phyloP scores from a whole-genome alignment of 2,113 vertebrate genomes.

The Brachirus orientalis region DNA sequence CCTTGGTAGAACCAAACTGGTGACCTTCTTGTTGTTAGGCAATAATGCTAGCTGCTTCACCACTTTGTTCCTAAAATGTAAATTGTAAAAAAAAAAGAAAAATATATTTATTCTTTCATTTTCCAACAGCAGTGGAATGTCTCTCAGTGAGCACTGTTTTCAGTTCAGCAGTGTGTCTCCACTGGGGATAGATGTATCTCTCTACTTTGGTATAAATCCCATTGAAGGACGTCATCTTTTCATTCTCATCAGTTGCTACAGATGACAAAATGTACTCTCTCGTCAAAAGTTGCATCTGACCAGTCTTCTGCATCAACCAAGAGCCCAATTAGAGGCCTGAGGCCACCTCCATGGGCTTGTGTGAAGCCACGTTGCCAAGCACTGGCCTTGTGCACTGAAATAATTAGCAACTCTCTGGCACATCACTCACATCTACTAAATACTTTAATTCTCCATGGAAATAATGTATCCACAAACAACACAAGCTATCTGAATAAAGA shows the following conservation, averaged over 20 bases:
- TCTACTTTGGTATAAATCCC: not conserved
- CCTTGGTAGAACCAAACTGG: too few species aligned
- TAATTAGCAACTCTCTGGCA: conserved; percentile 74
- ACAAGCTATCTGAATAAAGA: conserved; percentile 24
- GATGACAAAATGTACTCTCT: conserved; percentile 59
- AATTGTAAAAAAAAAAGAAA: too few species aligned
- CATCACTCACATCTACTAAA: conserved; percentile 50
- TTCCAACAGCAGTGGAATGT: conserved; percentile 25
- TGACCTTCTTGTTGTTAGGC: too few species aligned
- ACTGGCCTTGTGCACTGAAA: conserved; percentile 71
- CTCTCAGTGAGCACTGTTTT: conserved; percentile 36
- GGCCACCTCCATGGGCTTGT: conserved; percentile 55
- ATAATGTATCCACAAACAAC: conserved; percentile 61
- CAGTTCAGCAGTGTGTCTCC: conserved; percentile 35
- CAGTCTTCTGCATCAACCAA: conserved; percentile 50
- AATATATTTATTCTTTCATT: conserved; percentile 28
- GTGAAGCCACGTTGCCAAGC: conserved; percentile 81
- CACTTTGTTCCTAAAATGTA: too few species aligned
- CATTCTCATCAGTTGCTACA: conserved; percentile 36
- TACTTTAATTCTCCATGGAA: conserved; percentile 66
- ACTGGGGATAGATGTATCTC: conserved; percentile 49
- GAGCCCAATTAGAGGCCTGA: conserved; percentile 71
- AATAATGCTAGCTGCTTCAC: too few species aligned
- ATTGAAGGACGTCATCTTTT: conserved; percentile 48
- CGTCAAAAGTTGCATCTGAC: conserved; percentile 53